Base-by-base conservation (phyloP, 2,113 vertebrate species). In the Chaenogobius annularis region DNA sequence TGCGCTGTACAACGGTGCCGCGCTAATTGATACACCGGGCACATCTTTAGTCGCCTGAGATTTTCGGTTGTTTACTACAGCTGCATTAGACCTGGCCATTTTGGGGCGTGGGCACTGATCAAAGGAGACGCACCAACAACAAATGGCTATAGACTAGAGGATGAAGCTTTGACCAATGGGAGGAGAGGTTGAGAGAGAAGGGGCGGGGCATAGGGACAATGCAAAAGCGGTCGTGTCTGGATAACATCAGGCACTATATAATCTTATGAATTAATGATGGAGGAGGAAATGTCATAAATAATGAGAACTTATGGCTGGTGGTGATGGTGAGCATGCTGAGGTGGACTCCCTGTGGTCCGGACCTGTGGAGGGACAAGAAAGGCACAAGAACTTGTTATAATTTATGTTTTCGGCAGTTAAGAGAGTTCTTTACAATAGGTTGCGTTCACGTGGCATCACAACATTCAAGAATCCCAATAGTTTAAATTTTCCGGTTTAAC, bases 241-340 rank as follows among this genome's bases (percentile, higher is more conserved):
- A 31, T 31, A n/a, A 64, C 71, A 79, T 81, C 79, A 83, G 82
- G 69, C 61, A 80, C 55, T 78, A 82, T 85, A 1, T 59, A 74
- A 66, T 77, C 66, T 61, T 72, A 83, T 90, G 79, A 90, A 87
- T 85, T 76, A 84, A 87, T 92, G 86, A 91, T 87, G 26, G 50
- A 59, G 66, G 19, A 62, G 72, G 70, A 84, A 87, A 79, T 79
- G 80, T 83, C 79, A 82, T 85, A 77, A 88, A 86, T 86, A 86
- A 86, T 85, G 66, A 83, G 75, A 54, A 75, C 23, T 47, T 37
- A 55, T 70, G 20, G 37, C 2, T n/a, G 58, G 70, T 61, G 75
- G 66, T 26, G 68, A 31, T 31, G 26, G 26, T 31, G 75, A 54
- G 70, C 56, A 0, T 65, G 73, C 52, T 67, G 72, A 40, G 74